Conservation (phyloP, 2,113 vertebrate species). For the Lepisosteus osseus region DNA sequence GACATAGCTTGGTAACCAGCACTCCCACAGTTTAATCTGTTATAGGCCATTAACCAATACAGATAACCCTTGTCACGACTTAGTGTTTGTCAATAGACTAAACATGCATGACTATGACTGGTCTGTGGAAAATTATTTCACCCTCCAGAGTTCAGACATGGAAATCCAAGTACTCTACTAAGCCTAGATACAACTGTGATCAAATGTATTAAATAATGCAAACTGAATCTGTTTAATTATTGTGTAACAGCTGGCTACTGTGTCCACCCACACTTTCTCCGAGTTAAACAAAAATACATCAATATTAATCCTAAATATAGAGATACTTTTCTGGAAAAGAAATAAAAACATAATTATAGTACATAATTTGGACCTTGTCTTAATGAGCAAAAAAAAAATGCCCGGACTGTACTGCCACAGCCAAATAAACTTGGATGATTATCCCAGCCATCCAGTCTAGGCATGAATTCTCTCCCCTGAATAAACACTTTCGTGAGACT, state of each 20-base stretch:
- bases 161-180: background rate
- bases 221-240: background rate
- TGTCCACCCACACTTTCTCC: background rate
- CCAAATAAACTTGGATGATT: too few relatives aligned
- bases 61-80: background rate
- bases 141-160: background rate
- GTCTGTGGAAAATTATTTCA: background rate
- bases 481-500: too few relatives aligned
- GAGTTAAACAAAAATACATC: too few relatives aligned
- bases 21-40: slow-evolving; percentile 26
- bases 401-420: too few relatives aligned
- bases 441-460: too few relatives aligned
- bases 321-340: too few relatives aligned
- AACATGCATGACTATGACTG: background rate
- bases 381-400: too few relatives aligned
- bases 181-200: background rate
- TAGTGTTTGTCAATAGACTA: background rate
- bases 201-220: slow-evolving; percentile 1
- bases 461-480: too few relatives aligned
- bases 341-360: too few relatives aligned
- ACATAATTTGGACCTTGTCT: too few relatives aligned
- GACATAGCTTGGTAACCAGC: too few relatives aligned
- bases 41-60: slow-evolving; percentile 33
- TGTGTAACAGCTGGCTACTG: background rate
- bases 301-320: too few relatives aligned